Base-by-base conservation (phyloP, 2,797 vertebrate genomes). In the Xerus rutilus region DNA sequence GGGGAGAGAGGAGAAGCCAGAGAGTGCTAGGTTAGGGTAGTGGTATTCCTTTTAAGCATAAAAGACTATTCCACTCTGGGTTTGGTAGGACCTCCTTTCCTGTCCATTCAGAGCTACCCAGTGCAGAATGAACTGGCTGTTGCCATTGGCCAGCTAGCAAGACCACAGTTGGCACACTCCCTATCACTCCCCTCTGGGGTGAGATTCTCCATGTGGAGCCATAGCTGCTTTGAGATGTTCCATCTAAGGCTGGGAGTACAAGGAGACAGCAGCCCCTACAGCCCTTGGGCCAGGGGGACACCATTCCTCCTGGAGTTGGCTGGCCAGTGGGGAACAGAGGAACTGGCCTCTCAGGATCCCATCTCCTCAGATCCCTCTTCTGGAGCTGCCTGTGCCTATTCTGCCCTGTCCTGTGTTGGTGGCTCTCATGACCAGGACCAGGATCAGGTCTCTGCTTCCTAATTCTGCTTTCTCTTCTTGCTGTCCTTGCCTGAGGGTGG, bases 381-480 rank as follows among this genome's bases (percentile, higher is more conserved):
- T 18, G 54, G 62, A 62, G n/a, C 90, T 94, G 49, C 54, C 72
- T 47, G 28, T 32, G 59, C 43, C 54, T 9, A 0, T 11, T 85
- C 94, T 87, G 93, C 59, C 32, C 62, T 35, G n/a, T 43, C 54
- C 69, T 84, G n/a, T 39, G 54, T 67, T 11, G 39, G 65, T 65
- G 43, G 72, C 88, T 81, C n/a, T 77, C 43, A 83, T 0, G 6
- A 32, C 79, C 69, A 62, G 25, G 6, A 32, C 84, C 72, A 62
- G 25, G 45, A 45, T 47, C 25, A 43, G 65, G 54, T 78, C 59
- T 96, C 65, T 65, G 47, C 59, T 54, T 67, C 64, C 91, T 70
- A 62, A 11, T 82, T 91, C 69, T 21, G 43, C 90, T 93, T 92
- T 86, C 62, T 86, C 49, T 57, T 93, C 97, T 96, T 97, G 96